A percentile compares a stretch with the other conserved stretches of the same genome.
Conservation (phyloP, 2,888 invertebrate species). For the Alloscopus bannaensis region DNA sequence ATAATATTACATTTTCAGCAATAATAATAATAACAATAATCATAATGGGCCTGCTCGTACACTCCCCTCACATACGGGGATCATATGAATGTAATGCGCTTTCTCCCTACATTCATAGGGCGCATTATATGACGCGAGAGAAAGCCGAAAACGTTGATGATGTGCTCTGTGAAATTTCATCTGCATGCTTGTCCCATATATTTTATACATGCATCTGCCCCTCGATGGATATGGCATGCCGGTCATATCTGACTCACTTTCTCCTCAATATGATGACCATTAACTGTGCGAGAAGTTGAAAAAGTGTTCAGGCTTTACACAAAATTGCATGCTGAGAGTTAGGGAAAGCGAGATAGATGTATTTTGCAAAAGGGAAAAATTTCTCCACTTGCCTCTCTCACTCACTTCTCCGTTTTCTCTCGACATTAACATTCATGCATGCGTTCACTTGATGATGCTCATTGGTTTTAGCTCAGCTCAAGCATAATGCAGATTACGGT, state of each 20-base stretch:
- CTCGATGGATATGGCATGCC: constrained; percentile 12
- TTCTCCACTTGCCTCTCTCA: constrained; percentile 41
- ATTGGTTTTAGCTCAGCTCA: constrained; percentile 55
- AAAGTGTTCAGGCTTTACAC: no score
- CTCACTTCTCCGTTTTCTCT: no score
- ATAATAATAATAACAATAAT: constrained; percentile 58
- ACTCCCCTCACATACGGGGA: no score
- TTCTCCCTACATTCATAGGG: not conserved
- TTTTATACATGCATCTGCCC: no score
- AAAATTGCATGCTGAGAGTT: not conserved
- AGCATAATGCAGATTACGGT: constrained; percentile 52
- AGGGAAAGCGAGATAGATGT: not conserved
- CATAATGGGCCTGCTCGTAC: constrained; percentile 38
- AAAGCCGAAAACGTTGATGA: not conserved
- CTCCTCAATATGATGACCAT: no score
- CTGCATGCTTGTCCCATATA: no score
- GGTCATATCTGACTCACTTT: not conserved
- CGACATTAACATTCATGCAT: constrained; percentile 55
- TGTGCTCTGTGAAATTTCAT: constrained; percentile 21
- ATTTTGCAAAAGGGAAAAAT: not conserved
- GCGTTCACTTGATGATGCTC: constrained; percentile 51
- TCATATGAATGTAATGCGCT: constrained; percentile 1
- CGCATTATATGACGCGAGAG: not conserved
- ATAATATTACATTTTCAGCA: constrained; percentile 49
- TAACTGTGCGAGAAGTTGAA: no score